phyloP scores from a whole-genome alignment of 2,797 vertebrate species.

The Leptatherina wallacei region DNA sequence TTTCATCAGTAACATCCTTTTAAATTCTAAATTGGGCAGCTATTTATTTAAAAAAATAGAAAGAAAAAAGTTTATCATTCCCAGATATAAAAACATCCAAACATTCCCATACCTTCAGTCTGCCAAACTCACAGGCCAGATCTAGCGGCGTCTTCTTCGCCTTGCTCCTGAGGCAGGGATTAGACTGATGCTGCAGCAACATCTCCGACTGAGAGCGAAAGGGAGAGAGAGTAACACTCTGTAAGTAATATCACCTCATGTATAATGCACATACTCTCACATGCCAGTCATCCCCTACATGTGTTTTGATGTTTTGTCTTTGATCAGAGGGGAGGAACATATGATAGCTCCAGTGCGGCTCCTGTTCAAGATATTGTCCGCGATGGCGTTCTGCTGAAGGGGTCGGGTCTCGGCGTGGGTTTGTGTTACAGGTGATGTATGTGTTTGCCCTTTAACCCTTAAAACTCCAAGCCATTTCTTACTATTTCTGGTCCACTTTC shows the following conservation, averaged over 20 bases:
- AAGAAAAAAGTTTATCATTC: not conserved
- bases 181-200: conserved; percentile 96
- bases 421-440: conserved; percentile 25
- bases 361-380: conserved; percentile 31
- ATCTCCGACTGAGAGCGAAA: conserved; percentile 88
- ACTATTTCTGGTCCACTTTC: not conserved
- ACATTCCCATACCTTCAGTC: conserved; percentile 81
- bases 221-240: conserved; percentile 16
- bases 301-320: conserved; percentile 32
- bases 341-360: conserved; percentile 26
- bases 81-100: not conserved
- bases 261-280: conserved; percentile 21
- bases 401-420: conserved; percentile 14
- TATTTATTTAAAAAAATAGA: not conserved
- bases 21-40: not conserved
- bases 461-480: not conserved
- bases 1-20: no score
- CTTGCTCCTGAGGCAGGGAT: conserved; percentile 92
- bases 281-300: conserved; percentile 16
- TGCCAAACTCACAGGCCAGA: conserved; percentile 93
- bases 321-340: conserved; percentile 33
- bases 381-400: conserved; percentile 19
- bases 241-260: conserved; percentile 20
- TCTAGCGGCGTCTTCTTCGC: conserved; percentile 93
- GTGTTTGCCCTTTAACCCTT: conserved; percentile 26